Conservation (phyloP, 2,113 vertebrate species). For the Ceratotherium simum region DNA sequence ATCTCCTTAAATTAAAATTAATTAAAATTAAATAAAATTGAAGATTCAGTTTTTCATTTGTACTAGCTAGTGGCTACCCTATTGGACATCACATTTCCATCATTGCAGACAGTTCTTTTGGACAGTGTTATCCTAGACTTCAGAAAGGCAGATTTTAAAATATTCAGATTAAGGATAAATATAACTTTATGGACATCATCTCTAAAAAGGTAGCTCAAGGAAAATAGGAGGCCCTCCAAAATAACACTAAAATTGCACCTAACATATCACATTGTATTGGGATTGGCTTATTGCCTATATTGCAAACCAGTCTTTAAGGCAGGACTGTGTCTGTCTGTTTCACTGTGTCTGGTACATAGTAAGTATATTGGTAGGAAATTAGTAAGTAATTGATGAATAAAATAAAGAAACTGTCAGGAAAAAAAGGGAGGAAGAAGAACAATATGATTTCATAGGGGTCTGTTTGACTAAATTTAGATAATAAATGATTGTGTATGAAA, state of each 20-base stretch:
- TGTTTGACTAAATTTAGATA: constrained; percentile 24
- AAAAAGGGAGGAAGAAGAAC: background rate
- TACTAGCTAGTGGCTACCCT: constrained; percentile 1
- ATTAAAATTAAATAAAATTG: constrained; percentile 63
- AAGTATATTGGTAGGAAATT: background rate
- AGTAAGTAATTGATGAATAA: constrained; percentile 12
- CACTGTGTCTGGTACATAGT: background rate
- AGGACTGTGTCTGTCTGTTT: background rate
- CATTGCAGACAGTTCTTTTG: background rate
- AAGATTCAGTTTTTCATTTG: constrained; percentile 42
- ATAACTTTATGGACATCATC: background rate
- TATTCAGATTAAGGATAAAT: constrained; percentile 32
- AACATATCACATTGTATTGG: background rate
- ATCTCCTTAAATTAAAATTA: constrained; percentile 58
- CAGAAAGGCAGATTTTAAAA: constrained; percentile 4
- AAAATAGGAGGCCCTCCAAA: background rate
- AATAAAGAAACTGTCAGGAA: constrained; percentile 35
- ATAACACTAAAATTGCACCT: constrained; percentile 37
- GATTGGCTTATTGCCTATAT: background rate
- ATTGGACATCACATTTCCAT: constrained; percentile 30
- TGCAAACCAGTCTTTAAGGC: background rate
- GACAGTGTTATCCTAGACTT: background rate
- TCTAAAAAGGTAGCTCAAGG: background rate
- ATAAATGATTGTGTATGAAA: constrained; percentile 31
- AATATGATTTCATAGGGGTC: background rate